phyloP scores from a whole-genome alignment of 2,888 invertebrate species.

The Pharmacophagus antenor region DNA sequence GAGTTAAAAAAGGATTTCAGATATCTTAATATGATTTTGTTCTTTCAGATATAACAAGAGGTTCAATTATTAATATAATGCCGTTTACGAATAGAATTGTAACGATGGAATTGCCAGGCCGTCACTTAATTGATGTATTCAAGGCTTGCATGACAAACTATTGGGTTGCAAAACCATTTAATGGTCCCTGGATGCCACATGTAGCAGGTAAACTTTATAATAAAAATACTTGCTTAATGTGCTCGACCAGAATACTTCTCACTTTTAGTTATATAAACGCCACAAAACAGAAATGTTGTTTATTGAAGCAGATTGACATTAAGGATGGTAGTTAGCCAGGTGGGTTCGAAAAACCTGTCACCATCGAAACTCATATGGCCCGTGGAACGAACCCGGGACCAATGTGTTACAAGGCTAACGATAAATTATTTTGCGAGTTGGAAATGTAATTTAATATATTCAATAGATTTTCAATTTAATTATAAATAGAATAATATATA shows the following conservation, averaged over 20 bases:
- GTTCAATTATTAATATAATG: constrained; percentile 83
- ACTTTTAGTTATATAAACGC: no score
- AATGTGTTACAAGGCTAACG: no score
- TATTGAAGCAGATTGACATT: no score
- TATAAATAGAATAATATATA: neutral
- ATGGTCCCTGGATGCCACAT: constrained; percentile 75
- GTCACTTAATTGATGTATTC: constrained; percentile 80
- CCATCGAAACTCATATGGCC: no score
- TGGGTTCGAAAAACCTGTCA: no score
- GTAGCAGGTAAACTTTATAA: constrained; percentile 72
- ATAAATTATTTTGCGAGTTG: no score
- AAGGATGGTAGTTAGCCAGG: no score
- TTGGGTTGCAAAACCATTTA: constrained; percentile 51
- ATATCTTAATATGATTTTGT: neutral
- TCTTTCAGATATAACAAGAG: constrained; percentile 84
- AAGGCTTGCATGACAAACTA: constrained; percentile 62
- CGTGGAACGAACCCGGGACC: no score
- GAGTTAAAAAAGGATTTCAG: no score
- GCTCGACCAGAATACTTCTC: no score
- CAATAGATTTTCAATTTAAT: neutral
- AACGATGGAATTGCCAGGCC: constrained; percentile 83
- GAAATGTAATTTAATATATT: neutral
- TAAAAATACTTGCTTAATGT: neutral
- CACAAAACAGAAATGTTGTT: no score
- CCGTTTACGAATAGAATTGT: constrained; percentile 88